Evolutionary conservation across 2,113 vertebrate species (phyloP).

Genomic region (Heterochromis multidens): DNA sequence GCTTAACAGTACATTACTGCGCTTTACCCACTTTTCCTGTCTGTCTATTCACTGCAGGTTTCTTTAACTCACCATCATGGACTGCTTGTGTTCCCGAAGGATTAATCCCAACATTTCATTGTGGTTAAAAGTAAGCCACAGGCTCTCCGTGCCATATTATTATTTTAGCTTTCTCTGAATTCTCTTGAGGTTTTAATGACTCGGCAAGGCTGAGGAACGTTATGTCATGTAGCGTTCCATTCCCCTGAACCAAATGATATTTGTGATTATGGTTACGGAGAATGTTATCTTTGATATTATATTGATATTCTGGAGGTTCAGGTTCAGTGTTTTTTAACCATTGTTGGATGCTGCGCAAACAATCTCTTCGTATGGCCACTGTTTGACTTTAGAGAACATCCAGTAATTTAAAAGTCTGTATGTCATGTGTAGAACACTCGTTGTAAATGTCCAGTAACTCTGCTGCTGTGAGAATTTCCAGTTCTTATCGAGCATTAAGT

Average conservation of each 20-base stretch:
- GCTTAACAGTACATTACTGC: background rate
- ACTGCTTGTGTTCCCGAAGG: background rate
- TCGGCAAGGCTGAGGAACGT: background rate
- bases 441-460: background rate
- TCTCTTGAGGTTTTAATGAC: background rate
- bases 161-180: conserved; percentile 17
- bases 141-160: background rate
- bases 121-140: background rate
- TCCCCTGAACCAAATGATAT: background rate
- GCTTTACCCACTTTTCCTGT: background rate
- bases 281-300: background rate
- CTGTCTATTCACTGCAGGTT: background rate
- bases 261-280: background rate
- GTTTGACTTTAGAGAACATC: background rate
- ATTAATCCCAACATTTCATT: background rate
- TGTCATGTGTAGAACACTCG: background rate
- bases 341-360: background rate
- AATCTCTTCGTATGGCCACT: background rate
- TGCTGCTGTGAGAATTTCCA: no score
- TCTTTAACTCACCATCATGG: background rate
- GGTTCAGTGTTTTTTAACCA: background rate
- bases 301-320: background rate
- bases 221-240: background rate
- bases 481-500: background rate
- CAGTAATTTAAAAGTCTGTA: background rate